Percentiles rank a stretch among this genome's conserved stretches.
Evolutionary conservation across 2,797 vertebrate genomes (phyloP).

Genomic region (Bothrops alternatus): DNA sequence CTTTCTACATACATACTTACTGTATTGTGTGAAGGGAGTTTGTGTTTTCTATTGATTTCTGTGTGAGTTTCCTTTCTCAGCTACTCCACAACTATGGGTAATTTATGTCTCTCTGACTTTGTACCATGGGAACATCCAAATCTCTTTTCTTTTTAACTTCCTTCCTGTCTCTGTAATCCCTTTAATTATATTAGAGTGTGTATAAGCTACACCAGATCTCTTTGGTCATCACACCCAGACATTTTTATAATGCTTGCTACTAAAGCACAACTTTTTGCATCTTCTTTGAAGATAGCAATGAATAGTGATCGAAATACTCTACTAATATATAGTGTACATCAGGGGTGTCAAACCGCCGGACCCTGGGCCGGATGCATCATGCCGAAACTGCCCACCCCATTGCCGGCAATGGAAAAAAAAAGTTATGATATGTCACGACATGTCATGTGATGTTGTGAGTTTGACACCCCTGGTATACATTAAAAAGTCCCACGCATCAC

Average conservation of each 20-base stretch:
- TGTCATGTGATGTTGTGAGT: too few relatives aligned
- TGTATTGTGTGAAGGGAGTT: not conserved
- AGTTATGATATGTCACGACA: too few relatives aligned
- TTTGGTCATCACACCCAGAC: not conserved
- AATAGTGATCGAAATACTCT: not conserved
- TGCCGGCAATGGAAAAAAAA: too few relatives aligned
- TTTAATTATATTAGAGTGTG: not conserved
- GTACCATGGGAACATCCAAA: not conserved
- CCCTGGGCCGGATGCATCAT: too few relatives aligned
- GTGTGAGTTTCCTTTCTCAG: not conserved
- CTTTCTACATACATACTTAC: not conserved
- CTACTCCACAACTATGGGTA: not conserved
- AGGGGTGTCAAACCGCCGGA: too few relatives aligned
- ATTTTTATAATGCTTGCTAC: not conserved
- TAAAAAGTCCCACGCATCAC: not conserved
- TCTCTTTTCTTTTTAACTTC: not conserved
- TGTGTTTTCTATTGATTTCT: not conserved
- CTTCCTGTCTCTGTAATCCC: not conserved
- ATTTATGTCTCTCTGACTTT: not conserved
- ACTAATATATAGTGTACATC: not conserved
- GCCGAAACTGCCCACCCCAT: too few relatives aligned
- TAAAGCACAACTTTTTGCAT: not conserved
- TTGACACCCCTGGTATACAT: not conserved
- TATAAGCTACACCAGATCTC: not conserved
- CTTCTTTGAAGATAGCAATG: not conserved